Conservation (phyloP, 2,888 invertebrate genomes). For the Polyommatus iphigenia region DNA sequence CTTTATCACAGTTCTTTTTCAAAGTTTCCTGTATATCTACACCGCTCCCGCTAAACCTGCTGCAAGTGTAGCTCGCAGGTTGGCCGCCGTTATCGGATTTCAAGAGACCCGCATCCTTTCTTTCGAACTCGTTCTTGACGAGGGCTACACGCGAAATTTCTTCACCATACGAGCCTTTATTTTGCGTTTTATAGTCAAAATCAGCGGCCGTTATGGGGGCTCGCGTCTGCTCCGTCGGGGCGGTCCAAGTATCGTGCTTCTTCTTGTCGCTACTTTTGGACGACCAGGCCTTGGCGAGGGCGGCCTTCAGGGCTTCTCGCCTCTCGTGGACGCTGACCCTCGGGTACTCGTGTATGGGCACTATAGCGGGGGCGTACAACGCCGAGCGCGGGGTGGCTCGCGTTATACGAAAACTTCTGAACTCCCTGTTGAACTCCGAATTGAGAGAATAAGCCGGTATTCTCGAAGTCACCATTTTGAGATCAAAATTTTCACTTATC, state of each 20-base stretch:
- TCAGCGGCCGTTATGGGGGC: slow-evolving; percentile 63
- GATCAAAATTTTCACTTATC: slow-evolving; percentile 73
- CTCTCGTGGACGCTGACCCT: slow-evolving; percentile 79
- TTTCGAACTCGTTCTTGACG: slow-evolving; percentile 72
- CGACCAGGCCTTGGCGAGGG: slow-evolving; percentile 75
- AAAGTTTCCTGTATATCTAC: slow-evolving; percentile 75
- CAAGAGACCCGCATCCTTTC: slow-evolving; percentile 61
- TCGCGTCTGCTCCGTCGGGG: slow-evolving; percentile 64
- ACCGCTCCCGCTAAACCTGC: slow-evolving; percentile 65
- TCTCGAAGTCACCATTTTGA: slow-evolving; percentile 83
- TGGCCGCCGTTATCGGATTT: slow-evolving; percentile 57
- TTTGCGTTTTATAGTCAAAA: slow-evolving; percentile 60
- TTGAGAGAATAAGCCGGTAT: slow-evolving; percentile 82
- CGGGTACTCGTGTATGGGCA: slow-evolving; percentile 82
- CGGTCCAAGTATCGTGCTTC: slow-evolving; percentile 74
- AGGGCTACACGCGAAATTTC: slow-evolving; percentile 67
- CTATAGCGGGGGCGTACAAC: slow-evolving; percentile 76
- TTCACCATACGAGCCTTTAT: slow-evolving; percentile 58
- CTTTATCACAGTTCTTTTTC: slow-evolving; percentile 78
- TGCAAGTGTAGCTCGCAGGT: slow-evolving; percentile 64
- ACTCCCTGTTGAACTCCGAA: slow-evolving; percentile 82
- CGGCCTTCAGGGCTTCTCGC: slow-evolving; percentile 75
- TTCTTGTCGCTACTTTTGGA: slow-evolving; percentile 70
- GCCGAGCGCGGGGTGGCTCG: slow-evolving; percentile 75
- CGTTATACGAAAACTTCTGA: slow-evolving; percentile 80